phyloP scores from a whole-genome alignment of 53 echinoderm and acorn worm species.

The Hippasteria phrygiana region DNA sequence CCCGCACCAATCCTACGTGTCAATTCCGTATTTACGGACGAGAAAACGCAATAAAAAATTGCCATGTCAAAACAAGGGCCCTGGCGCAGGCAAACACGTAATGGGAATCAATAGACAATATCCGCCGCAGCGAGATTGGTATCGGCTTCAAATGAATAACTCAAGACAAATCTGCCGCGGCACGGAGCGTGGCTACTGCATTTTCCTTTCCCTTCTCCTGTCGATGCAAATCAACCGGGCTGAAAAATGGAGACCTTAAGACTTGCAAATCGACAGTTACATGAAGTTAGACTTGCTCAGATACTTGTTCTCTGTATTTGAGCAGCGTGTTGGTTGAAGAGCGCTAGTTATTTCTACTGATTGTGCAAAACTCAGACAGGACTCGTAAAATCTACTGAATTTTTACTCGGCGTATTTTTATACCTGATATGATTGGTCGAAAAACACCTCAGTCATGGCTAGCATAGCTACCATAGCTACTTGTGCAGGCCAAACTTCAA shows the following conservation, averaged over 20 bases:
- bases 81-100: slow-evolving; percentile 1
- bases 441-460: no score
- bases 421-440: no score
- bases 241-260: background rate
- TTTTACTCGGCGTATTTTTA: no score
- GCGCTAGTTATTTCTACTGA: no score
- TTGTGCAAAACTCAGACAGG: no score
- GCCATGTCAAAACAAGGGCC: slow-evolving; percentile 27
- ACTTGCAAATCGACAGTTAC: background rate
- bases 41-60: background rate
- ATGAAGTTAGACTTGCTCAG: background rate
- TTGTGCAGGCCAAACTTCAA: no score
- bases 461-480: no score
- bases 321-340: no score
- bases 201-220: background rate
- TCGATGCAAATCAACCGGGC: background rate
- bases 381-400: no score
- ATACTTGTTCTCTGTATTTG: no score
- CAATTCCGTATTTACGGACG: background rate
- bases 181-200: background rate
- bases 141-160: slow-evolving; percentile 4
- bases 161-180: background rate
- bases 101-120: slow-evolving; percentile 21
- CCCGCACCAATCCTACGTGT: no score
- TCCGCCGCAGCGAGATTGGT: background rate